phyloP scores from a whole-genome alignment of 2,888 invertebrate genomes.

The Thereva unica region DNA sequence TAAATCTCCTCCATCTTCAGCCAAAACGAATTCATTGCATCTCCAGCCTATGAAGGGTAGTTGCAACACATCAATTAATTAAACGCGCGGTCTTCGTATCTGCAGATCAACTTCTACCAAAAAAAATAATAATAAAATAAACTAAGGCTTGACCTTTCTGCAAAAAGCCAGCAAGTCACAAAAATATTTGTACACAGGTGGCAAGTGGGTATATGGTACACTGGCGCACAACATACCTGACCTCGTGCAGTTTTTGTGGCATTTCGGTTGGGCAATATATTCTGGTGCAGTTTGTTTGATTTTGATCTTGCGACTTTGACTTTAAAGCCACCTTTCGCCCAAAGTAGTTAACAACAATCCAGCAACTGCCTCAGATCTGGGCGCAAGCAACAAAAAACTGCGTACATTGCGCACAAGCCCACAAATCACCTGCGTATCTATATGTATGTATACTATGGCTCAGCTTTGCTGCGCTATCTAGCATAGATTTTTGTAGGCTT shows the following conservation, averaged over 20 bases:
- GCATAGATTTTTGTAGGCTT: conserved; percentile 14
- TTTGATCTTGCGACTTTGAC: conserved; percentile 32
- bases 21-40: no score
- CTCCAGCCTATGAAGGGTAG: no score
- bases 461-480: no score
- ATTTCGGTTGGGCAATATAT: not conserved
- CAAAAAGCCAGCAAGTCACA: not conserved
- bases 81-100: no score
- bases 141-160: no score
- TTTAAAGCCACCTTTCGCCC: conserved; percentile 26
- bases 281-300: conserved; percentile 1
- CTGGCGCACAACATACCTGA: not conserved
- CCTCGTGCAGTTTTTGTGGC: conserved; percentile 17
- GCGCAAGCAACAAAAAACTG: conserved; percentile 3
- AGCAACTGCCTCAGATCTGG: no score
- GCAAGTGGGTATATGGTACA: not conserved
- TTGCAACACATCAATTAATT: no score
- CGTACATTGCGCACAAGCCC: not conserved
- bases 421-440: conserved; percentile 11
- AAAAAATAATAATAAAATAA: no score
- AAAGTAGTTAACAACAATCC: conserved; percentile 15
- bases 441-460: conserved; percentile 2
- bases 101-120: no score
- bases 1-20: no score
- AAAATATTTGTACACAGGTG: conserved; percentile 20